Evolutionary conservation across 2,888 invertebrate species (phyloP).

Genomic region (Cotesia congregata): DNA sequence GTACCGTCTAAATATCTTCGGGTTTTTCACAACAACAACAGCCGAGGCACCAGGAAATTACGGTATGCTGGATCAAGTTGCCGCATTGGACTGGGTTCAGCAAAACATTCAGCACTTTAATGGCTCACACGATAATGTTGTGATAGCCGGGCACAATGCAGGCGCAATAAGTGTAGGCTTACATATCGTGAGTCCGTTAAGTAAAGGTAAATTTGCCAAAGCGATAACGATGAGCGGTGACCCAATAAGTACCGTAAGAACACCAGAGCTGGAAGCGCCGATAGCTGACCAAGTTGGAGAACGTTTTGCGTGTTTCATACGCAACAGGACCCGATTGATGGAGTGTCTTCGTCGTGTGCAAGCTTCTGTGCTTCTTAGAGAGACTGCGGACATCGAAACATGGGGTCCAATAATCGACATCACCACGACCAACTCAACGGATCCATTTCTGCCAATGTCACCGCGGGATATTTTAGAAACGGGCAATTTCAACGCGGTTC

Average conservation of each 20-base stretch:
- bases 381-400: constrained; percentile 73
- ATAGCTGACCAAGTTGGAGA: constrained; percentile 77
- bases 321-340: constrained; percentile 76
- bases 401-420: constrained; percentile 87
- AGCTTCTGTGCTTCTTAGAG: constrained; percentile 75
- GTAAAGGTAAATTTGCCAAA: constrained; percentile 77
- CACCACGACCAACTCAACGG: constrained; percentile 77
- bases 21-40: constrained; percentile 86
- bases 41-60: constrained; percentile 85
- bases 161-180: constrained; percentile 85
- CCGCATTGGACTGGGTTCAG: constrained; percentile 84
- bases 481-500: constrained; percentile 78
- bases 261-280: constrained; percentile 75
- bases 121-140: constrained; percentile 82
- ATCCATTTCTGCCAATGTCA: constrained; percentile 78
- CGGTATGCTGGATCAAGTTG: constrained; percentile 86
- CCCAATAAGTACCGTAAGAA: constrained; percentile 77
- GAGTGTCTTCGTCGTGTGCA: constrained; percentile 79
- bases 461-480: constrained; percentile 77
- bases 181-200: constrained; percentile 75
- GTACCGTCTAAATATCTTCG: constrained; percentile 85
- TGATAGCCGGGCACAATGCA: constrained; percentile 84
- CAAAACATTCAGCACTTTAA: constrained; percentile 82
- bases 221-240: constrained; percentile 88
- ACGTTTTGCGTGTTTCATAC: constrained; percentile 78